Base-by-base conservation (phyloP, 2,113 vertebrate species). In the Ictidomys tridecemlineatus region DNA sequence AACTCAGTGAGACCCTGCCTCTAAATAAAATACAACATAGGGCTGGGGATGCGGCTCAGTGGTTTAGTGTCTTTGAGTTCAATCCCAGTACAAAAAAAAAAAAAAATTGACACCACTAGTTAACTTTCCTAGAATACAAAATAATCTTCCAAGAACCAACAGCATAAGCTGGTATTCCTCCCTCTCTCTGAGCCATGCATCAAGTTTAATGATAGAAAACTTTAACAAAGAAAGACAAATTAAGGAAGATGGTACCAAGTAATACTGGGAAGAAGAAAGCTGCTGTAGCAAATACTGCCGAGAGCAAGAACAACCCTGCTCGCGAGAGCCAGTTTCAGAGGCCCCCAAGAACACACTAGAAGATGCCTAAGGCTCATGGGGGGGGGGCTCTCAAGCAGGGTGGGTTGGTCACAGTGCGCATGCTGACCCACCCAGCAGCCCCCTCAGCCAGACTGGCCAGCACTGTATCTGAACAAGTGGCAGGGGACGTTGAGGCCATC, bases 231-330 rank as follows among this genome's bases (percentile, higher is more conserved):
- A 53, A 11, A 63, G 39, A 30, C 14, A 14, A 8, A 4, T 2
- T 30, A 34, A 32, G 26, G 37, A 53, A 84, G 73, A 24, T 4
- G 5, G 30, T 2, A n/a, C 16, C 12, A 13, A 48, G 34, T 17
- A 65, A 72, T 65, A 30, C 14, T 0, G 8, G 42, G 10, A 28
- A 56, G 58, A 63, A 12, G 1, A 39, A 10, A 67, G 37, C 45
- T 8, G 12, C 76, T 18, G 11, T 5, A 13, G 4, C 48, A 13
- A 4, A 10, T 17, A 0, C 37, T 4, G 4, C 42, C 28, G 24
- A 24, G 78, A 30, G 63, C 53, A 8, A 26, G 18, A 6, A 51
- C 0, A 5, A 28, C 1, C 4, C 48, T 17, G 6, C 2, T 1
- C 24, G 5, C 13, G 5, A n/a, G 73, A 51, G 32, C 2, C 39